A percentile compares a stretch with the other conserved stretches of the same genome.
phyloP scores from a whole-genome alignment of 1,140 invertebrate species.

The Watersipora subatra region DNA sequence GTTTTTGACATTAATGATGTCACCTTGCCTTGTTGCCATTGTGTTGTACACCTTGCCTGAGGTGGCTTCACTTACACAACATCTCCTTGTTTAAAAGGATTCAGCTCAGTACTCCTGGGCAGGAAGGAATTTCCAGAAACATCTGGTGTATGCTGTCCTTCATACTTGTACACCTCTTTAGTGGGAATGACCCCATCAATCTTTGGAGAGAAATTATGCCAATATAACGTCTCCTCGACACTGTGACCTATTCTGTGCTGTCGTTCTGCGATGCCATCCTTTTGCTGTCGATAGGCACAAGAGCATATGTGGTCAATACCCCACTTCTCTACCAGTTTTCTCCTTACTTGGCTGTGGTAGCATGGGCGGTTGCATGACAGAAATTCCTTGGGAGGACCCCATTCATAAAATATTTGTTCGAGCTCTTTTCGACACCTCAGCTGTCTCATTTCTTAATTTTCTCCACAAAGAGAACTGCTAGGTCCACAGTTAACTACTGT shows the following conservation, averaged over 20 bases:
- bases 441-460: background rate
- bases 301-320: background rate
- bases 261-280: background rate
- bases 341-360: background rate
- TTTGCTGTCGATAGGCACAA: background rate
- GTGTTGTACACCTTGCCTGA: no score
- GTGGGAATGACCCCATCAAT: background rate
- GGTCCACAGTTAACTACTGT: slow-evolving; percentile 1
- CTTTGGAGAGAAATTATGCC: slow-evolving; percentile 1
- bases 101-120: no score
- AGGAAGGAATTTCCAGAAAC: no score
- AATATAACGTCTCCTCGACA: background rate
- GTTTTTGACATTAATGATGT: no score
- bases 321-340: background rate
- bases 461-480: slow-evolving; percentile 1
- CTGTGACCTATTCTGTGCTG: background rate
- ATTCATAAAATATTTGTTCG: background rate
- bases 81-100: no score
- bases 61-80: no score
- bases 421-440: background rate
- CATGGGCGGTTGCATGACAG: background rate
- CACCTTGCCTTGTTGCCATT: no score
- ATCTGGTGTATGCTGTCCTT: no score
- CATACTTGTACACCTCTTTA: no score
- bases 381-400: background rate